These are phyloP conservation scores for Hycleus phaleratus DNA, from an alignment of 1,140 invertebrate species.

Conservation along the genomic window DNA sequence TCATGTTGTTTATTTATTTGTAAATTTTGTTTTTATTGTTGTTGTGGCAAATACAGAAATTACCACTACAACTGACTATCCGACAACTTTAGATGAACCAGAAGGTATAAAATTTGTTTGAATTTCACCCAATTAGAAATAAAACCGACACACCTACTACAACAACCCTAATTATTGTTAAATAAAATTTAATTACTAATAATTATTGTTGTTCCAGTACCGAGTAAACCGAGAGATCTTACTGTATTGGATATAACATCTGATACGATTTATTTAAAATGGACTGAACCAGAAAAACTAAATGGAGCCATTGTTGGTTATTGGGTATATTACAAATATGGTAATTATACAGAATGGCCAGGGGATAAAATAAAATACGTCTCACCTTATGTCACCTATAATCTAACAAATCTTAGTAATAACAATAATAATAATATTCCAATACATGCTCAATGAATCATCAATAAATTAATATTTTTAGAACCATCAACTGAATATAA, in stretches of 20 bases:
- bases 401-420: conserved; percentile 56
- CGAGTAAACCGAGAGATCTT: conserved; percentile 73
- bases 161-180: too few species aligned
- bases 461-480: conserved; percentile 39
- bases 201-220: conserved; percentile 46
- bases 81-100: conserved; percentile 11
- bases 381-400: conserved; percentile 45
- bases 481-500: conserved; percentile 76
- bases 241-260: conserved; percentile 66
- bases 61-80: conserved; percentile 15
- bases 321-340: conserved; percentile 60
- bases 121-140: too few species aligned
- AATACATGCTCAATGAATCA: background rate
- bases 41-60: too few species aligned
- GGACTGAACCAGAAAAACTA: conserved; percentile 64
- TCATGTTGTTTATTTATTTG: conserved; percentile 34
- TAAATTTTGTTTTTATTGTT: background rate
- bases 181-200: too few species aligned
- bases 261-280: conserved; percentile 67
- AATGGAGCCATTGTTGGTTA: conserved; percentile 66
- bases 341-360: conserved; percentile 58
- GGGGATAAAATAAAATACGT: conserved; percentile 47
- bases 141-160: conserved; percentile 24
- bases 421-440: conserved; percentile 21
- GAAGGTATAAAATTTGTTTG: background rate